Conservation (phyloP, 1,140 invertebrate species). For the Propsilocerus akamusi region DNA sequence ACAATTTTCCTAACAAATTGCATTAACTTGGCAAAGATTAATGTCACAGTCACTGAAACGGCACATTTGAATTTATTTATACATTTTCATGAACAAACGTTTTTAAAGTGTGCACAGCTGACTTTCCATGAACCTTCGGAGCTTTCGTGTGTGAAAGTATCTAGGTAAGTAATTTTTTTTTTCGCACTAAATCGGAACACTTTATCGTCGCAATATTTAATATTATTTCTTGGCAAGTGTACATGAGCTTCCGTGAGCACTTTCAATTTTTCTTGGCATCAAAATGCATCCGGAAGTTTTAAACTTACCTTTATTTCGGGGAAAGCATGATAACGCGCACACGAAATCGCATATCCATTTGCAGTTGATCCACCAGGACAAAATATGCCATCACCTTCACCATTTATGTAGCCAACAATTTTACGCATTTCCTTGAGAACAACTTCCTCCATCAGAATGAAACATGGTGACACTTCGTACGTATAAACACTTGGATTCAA, state of each 20-base stretch:
- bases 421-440: constrained; percentile 65
- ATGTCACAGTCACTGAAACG: no score
- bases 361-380: constrained; percentile 89
- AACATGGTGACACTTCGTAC: constrained; percentile 79
- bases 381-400: constrained; percentile 76
- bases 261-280: not conserved
- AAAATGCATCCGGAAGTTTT: not conserved
- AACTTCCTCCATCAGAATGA: constrained; percentile 70
- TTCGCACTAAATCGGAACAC: not conserved
- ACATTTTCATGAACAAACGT: no score
- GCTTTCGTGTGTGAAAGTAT: not conserved
- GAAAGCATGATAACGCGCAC: constrained; percentile 57
- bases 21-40: no score
- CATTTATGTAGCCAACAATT: constrained; percentile 64
- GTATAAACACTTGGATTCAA: constrained; percentile 79
- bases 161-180: not conserved
- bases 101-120: no score
- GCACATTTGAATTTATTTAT: no score
- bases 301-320: constrained; percentile 56
- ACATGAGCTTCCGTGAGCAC: not conserved
- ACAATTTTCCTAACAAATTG: no score
- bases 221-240: not conserved
- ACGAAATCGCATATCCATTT: constrained; percentile 86
- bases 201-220: not conserved
- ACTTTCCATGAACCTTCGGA: no score